These are phyloP conservation scores for Orthosia cruda DNA, from an alignment of 2,888 invertebrate genomes.

Conservation along the genomic window DNA sequence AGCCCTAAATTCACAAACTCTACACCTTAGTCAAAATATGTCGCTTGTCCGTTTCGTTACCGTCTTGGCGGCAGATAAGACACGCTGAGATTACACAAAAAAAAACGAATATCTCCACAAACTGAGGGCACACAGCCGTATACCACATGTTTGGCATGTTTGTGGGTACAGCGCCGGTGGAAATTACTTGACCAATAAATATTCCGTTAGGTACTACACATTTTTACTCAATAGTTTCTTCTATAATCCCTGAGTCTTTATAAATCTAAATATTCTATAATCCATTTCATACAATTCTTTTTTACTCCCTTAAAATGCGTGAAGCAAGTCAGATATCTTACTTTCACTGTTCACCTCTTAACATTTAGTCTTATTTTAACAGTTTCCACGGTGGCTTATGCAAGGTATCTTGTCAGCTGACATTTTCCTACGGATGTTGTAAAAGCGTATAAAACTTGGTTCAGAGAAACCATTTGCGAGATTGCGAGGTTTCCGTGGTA, in stretches of 20 bases:
- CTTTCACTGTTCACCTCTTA: conserved; percentile 56
- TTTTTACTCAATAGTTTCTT: background rate
- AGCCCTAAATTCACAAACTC: too few relatives aligned
- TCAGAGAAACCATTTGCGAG: conserved; percentile 23
- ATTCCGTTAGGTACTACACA: too few relatives aligned
- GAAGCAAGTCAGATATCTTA: conserved; percentile 15
- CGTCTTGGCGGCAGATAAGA: too few relatives aligned
- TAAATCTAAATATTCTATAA: too few relatives aligned
- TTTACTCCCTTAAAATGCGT: conserved; percentile 27
- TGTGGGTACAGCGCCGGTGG: too few relatives aligned
- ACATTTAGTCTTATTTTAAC: conserved; percentile 53
- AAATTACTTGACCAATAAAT: too few relatives aligned
- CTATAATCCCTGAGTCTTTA: conserved; percentile 3
- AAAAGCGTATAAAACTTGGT: conserved; percentile 43
- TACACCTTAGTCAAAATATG: too few relatives aligned
- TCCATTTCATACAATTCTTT: background rate
- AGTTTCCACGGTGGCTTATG: conserved; percentile 55
- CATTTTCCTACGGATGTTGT: conserved; percentile 49
- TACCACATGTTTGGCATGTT: too few relatives aligned
- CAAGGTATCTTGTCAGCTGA: conserved; percentile 37
- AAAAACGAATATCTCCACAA: too few relatives aligned
- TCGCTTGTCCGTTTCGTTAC: too few relatives aligned
- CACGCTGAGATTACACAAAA: too few relatives aligned
- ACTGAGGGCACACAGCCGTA: too few relatives aligned
- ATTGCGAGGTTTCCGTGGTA: conserved; percentile 3